Base-by-base conservation (phyloP, 2,113 vertebrate species). In the Fulmarus glacialis region DNA sequence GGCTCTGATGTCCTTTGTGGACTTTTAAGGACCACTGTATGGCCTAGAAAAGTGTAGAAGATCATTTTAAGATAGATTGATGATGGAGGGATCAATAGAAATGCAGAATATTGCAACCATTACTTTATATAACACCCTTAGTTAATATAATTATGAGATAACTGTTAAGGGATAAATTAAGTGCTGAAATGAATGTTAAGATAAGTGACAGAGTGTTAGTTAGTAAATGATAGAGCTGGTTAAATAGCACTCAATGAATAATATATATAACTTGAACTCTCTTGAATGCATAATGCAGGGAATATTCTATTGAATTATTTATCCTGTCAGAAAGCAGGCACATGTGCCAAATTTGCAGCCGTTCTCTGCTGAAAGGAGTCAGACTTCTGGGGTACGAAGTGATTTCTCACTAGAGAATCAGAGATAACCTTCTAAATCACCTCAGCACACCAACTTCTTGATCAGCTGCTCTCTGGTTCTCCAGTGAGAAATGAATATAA, bases 231-330 rank as follows among this genome's bases (percentile, higher is more conserved):
- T 10, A 78, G 79, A 93, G 20, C 74, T 90, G 71, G 85, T 77
- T 96, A 95, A 97, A 95, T 87, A 92, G 50, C 67, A 88, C 26
- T 83, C 67, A 73, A 89, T 97, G 85, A 95, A 97, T 95, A 97
- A 96, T 94, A 93, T 78, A 88, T 92, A 70, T 36, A 29, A 73
- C 60, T 90, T 96, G 67, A 94, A 93, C 42, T 83, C 32, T 90
- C 59, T 62, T 86, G 85, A 86, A 97, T 92, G 50, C 50, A 67
- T 96, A 93, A 97, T 90, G 42, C 45, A 92, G 58, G 36, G 45
- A 85, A 90, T 70, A 88, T 70, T 93, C 66, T 80, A 30, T 36
- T 96, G 59, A 95, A 97, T 97, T 92, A 94, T 97, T 96, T 93
- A 90, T 83, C 50, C 38, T 8, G 9, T 71, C 82, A 97, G 90